Evolutionary conservation across 2,113 vertebrate species (phyloP).

Genomic region (Eulemur rufifrons): DNA sequence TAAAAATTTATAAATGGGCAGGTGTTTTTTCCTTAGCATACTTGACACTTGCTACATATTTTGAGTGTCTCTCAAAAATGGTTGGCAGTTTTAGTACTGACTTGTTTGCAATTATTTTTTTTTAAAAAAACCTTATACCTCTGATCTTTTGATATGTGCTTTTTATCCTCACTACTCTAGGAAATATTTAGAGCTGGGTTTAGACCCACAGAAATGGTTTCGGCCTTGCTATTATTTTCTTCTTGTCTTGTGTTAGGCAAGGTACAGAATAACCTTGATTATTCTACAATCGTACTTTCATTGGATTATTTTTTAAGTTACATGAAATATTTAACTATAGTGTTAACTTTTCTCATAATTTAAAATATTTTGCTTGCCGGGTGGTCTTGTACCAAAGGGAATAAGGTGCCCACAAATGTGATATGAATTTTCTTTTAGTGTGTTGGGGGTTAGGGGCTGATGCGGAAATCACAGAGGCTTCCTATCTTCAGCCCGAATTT

Average conservation of each 20-base stretch:
- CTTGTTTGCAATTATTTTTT: neutral
- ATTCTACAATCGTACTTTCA: neutral
- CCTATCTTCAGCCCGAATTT: neutral
- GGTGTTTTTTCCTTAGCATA: neutral
- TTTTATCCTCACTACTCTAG: neutral
- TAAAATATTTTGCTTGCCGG: neutral
- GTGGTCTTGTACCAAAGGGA: neutral
- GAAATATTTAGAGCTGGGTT: neutral
- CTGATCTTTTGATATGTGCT: neutral
- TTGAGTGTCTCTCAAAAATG: neutral
- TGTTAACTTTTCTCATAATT: neutral
- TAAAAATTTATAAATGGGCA: neutral
- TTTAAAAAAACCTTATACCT: neutral
- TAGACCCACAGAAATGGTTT: neutral
- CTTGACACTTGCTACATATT: neutral
- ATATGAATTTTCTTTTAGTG: neutral
- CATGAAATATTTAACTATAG: neutral
- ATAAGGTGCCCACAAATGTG: neutral
- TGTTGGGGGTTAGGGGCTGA: neutral
- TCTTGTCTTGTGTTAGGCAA: neutral
- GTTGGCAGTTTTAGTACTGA: neutral
- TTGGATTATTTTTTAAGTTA: neutral
- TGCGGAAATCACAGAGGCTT: neutral
- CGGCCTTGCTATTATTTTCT: neutral
- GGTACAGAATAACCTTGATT: neutral